Percentiles rank a stretch among this genome's conserved stretches.
phyloP scores from a whole-genome alignment of 2,888 invertebrate genomes.

The Dolichomitus sp. region DNA sequence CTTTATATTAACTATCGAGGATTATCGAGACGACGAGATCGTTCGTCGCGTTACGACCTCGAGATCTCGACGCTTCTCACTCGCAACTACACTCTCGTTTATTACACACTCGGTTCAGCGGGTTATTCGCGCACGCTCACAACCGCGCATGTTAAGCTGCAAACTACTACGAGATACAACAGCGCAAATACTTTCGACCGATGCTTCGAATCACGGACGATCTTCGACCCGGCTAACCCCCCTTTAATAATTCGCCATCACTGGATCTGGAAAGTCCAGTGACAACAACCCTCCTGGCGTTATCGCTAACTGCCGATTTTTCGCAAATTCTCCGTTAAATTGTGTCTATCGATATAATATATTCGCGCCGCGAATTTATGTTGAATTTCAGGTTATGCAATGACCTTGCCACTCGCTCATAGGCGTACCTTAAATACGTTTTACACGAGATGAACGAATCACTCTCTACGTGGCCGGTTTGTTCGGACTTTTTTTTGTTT shows the following conservation, averaged over 20 bases:
- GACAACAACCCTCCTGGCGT: background rate
- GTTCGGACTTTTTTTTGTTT: background rate
- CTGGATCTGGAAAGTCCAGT: background rate
- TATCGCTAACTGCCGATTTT: background rate
- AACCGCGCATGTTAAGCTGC: background rate
- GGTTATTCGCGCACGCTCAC: constrained; percentile 26
- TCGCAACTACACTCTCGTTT: background rate
- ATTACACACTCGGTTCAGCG: constrained; percentile 1
- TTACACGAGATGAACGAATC: background rate
- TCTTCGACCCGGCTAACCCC: constrained; percentile 25
- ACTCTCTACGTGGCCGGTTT: constrained; percentile 50
- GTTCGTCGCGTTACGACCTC: constrained; percentile 49
- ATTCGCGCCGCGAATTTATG: background rate
- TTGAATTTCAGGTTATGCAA: constrained; percentile 67
- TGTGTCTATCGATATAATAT: background rate
- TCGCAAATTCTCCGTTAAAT: background rate
- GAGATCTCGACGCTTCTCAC: constrained; percentile 26
- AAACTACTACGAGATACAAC: constrained; percentile 21
- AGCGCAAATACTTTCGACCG: constrained; percentile 20
- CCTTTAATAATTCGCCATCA: background rate
- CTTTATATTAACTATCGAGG: constrained; percentile 10
- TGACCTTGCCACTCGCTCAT: constrained; percentile 61
- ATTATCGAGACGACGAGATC: constrained; percentile 33
- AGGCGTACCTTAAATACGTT: constrained; percentile 14
- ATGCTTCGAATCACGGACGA: constrained; percentile 18